Evolutionary conservation across 2,797 vertebrate genomes (phyloP), one percentile per base, ranked within the genome.

Genomic region (Protonibea diacanthus): DNA sequence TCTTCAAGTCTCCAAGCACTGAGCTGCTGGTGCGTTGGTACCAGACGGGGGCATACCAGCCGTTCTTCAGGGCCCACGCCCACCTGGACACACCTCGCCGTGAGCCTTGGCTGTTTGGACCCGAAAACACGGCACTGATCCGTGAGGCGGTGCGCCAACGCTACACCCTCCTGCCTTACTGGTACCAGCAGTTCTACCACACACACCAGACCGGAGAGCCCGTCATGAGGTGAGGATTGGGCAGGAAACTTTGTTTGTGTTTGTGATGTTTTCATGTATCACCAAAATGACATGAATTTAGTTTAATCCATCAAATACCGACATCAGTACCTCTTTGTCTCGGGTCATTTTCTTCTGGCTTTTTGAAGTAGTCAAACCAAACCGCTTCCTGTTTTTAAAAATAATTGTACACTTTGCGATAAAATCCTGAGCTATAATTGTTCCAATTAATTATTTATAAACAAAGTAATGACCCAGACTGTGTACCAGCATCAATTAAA

Each of bases 11-110:
- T 65, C 97, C 97, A 0, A 96, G 94, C 4, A 18, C 94, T 0
- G 97, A 99, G 88, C 91, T 99, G 81, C 91, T 98, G 75, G 96
- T 98, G 64, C 97, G 98, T 55, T 99, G 98, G 98, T 99, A 98
- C 93, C 98, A 99, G 90, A 95, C 95, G 0, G 97, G 97, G 0
- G 96, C 97, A 0, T 97, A 98, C 84, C 97, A 98, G 91, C 97
- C 97, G 0, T 99, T 99, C 90, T 98, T 96, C 84, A 95, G 98
- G 0, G 95, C 97, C 10, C 98, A 99, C 5, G 97, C 98, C 2
- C 97, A 99, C 89, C 76, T 99, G 90, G 98, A 99, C 92, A 99
- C 97, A 0, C 96, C 95, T 0, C 96, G 97, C 1, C 94, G 97
- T 0, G 98, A 99, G 74, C 98, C 98, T 0, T 99, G 98, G 98